Percentiles rank a stretch among this genome's conserved stretches.
phyloP scores from a whole-genome alignment of 2,797 vertebrate species.

The Pachyuromys duprasi region DNA sequence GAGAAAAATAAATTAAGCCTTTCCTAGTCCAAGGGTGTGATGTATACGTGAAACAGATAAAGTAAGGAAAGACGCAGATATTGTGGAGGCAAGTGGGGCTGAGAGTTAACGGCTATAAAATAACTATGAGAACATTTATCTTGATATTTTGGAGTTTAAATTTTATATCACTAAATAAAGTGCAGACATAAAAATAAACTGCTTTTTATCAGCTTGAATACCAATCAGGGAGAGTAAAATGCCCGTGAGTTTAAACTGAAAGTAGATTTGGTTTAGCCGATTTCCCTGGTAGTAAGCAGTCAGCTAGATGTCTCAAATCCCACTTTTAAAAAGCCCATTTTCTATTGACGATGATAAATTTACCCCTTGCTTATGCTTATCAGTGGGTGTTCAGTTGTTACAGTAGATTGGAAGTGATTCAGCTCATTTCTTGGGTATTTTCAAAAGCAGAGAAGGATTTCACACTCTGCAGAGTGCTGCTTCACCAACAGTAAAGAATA shows the following conservation, averaged over 20 bases:
- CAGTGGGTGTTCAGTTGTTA: constrained; percentile 81
- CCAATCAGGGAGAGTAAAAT: constrained; percentile 74
- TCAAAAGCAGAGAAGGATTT: constrained; percentile 80
- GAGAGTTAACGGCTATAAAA: constrained; percentile 51
- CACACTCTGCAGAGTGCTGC: constrained; percentile 78
- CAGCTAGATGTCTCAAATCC: constrained; percentile 72
- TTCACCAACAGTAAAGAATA: constrained; percentile 76
- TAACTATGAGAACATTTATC: constrained; percentile 59
- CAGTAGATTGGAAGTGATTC: constrained; percentile 78
- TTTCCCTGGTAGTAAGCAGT: constrained; percentile 65
- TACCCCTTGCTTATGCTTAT: constrained; percentile 79
- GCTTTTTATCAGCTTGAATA: constrained; percentile 66
- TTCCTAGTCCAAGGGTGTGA: constrained; percentile 11
- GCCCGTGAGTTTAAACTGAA: constrained; percentile 70
- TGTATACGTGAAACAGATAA: constrained; percentile 24
- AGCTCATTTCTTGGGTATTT: constrained; percentile 78
- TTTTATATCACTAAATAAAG: constrained; percentile 70
- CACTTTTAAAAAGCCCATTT: constrained; percentile 80
- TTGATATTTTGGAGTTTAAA: constrained; percentile 69
- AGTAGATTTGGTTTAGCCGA: constrained; percentile 75
- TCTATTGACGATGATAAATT: constrained; percentile 80
- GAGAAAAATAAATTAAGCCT: constrained; percentile 38
- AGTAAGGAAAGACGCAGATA: not conserved
- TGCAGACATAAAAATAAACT: constrained; percentile 40
- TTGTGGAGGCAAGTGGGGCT: not conserved